Base-by-base conservation (phyloP, 2,797 vertebrate genomes). In the Hippocampus kuda region DNA sequence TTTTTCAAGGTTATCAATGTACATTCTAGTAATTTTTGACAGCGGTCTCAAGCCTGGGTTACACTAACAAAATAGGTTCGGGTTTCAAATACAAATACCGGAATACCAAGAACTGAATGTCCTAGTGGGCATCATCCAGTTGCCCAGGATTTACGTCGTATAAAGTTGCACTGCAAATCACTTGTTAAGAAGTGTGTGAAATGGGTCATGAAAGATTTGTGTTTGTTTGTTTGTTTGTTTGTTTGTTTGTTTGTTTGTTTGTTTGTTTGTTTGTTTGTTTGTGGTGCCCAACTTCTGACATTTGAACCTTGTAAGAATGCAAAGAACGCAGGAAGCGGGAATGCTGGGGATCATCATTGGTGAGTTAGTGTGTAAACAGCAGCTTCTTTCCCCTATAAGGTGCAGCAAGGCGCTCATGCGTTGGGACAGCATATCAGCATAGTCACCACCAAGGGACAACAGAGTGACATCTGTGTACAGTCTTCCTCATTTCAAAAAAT, bases 311-410 rank as follows among this genome's bases (percentile, higher is more conserved):
- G 18, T 27, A 59, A 15, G 56, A 61, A 48, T 65, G 42, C 6
- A 5, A 44, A 12, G 62, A 64, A 64, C 8, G 41, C 44, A 48
- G 24, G n/a, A 26, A 18, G 42, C 2, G 11, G 63, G 44, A 65
- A 30, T 65, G 24, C 63, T 65, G 15, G 15, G 34, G 63, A 46
- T 46, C 24, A 48, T 48, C 44, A 48, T 2, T 26, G 24, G n/a
- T 48, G 63, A 65, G 24, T 20, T 27, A 48, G 5, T 48, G 24
- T 16, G n/a, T 27, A 65, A 48, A 65, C 63, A 48, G 42, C 44
- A 48, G 44, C 63, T 65, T 65, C 44, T 24, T 48, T 24, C 24
- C 63, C 63, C 42, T 65, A 65, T 48, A 65, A 65, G 63, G 63
- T 65, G 63, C 24, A 48, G 24, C 13, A 48, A 48, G 63, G 8